Evolutionary conservation across 1,140 invertebrate genomes (phyloP), one percentile per base, ranked within the genome.

Genomic region (Homarus americanus): DNA sequence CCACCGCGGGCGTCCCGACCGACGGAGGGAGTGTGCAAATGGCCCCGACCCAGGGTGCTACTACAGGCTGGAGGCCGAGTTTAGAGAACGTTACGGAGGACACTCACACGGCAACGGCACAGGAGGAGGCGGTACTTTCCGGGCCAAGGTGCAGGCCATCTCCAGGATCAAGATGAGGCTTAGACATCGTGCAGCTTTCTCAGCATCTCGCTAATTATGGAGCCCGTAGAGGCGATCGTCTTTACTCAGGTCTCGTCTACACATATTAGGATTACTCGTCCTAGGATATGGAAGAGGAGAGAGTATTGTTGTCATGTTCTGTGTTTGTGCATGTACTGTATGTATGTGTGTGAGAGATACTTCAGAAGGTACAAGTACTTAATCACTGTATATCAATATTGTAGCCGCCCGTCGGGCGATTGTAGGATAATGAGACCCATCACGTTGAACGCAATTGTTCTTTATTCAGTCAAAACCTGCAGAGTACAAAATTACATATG

Each of bases 131-230:
- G 88, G 92, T 12, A 87, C 84, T 17, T 92, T 92, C 58, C 87
- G 92, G 32, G 92, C 92, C 2, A 92, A 92, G 76, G 92, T 92
- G 28, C 92, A 92, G 36, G 92, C 92, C 20, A 92, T 92, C 49
- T 92, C 92, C 38, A 91, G 92, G 69, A 92, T 92, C 78, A 92
- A 92, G 80, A 87, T 92, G 92, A 91, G 92, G 58, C 85, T 92
- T 15, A 88, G 92, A 34, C 89, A 92, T 36, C 58, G 92, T 12
- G 78, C 92, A 9, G 92, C 92, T 41, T 92, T 92, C 82, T 92
- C 92, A 20, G 92, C 92, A 0, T 91, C 84, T 10, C 87, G 92
- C 36, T 92, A 78, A 28, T n/a, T n/a, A 9, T 32, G 32, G 0
- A 32, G n/a, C n/a, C 7, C 9, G 3, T 24, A 24, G 58, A 4